A percentile compares a stretch with the other conserved stretches of the same genome.
These are phyloP conservation scores for Nebria salina DNA, from an alignment of 2,888 invertebrate species.

Conservation along the genomic window DNA sequence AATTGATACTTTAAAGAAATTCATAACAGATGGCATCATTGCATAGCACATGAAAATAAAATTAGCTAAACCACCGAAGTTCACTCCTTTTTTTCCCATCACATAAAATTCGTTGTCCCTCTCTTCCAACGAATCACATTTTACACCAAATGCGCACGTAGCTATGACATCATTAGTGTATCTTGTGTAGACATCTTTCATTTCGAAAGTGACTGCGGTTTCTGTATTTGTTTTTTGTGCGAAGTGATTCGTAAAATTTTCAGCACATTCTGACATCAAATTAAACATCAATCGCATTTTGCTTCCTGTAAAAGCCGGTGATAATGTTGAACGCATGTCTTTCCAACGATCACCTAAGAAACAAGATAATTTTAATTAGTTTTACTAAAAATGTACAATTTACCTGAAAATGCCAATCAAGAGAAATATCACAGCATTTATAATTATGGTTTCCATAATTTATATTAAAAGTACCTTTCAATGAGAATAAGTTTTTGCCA, in stretches of 20 bases:
- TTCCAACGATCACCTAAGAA: constrained; percentile 54
- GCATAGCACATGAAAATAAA: constrained; percentile 17
- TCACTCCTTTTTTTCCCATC: constrained; percentile 53
- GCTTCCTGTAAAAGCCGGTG: constrained; percentile 56
- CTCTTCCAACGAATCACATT: constrained; percentile 66
- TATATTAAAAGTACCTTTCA: constrained; percentile 48
- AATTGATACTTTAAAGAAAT: constrained; percentile 55
- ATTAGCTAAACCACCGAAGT: constrained; percentile 16
- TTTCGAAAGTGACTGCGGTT: constrained; percentile 56
- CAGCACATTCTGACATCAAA: constrained; percentile 53
- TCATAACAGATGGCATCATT: constrained; percentile 7
- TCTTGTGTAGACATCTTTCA: constrained; percentile 64
- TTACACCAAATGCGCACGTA: constrained; percentile 67
- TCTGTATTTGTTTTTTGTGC: constrained; percentile 44
- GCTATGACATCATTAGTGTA: constrained; percentile 71
- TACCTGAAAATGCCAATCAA: no score
- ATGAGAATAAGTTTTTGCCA: constrained; percentile 50
- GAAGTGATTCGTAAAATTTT: constrained; percentile 50
- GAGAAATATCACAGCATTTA: neutral
- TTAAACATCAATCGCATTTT: constrained; percentile 56
- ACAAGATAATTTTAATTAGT: no score
- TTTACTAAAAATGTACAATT: no score
- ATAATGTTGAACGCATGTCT: constrained; percentile 56
- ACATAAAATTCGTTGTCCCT: constrained; percentile 66
- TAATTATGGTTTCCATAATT: neutral